Evolutionary conservation across 2,113 vertebrate species (phyloP).

Genomic region (Eubucco bourcierii): DNA sequence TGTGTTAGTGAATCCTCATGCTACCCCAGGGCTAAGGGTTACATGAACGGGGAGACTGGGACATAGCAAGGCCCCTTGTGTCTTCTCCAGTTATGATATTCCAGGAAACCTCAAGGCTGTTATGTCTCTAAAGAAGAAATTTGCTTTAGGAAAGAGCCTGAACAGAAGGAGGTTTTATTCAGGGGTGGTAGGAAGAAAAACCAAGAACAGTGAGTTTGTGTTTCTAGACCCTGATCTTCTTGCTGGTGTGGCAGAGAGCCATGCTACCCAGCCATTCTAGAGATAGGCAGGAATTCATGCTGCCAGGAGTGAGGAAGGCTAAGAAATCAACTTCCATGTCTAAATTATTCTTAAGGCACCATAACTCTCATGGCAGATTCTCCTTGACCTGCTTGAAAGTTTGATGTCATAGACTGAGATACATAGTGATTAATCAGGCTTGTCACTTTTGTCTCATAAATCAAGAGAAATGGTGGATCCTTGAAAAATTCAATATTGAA

Average conservation of each 20-base stretch:
- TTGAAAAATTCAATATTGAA: background rate
- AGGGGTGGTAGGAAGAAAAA: background rate
- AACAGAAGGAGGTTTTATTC: background rate
- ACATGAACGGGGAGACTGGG: background rate
- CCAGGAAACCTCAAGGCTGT: background rate
- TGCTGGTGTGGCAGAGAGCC: background rate
- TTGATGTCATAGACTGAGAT: background rate
- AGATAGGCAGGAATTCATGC: background rate
- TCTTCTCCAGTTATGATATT: background rate
- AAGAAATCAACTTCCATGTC: background rate
- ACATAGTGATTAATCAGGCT: background rate
- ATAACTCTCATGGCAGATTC: background rate
- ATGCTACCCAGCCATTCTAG: background rate
- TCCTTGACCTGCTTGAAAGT: background rate
- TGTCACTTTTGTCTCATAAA: conserved; percentile 5
- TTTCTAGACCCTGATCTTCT: background rate
- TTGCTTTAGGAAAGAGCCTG: background rate
- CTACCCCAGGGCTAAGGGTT: background rate
- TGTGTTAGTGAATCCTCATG: conserved; percentile 25
- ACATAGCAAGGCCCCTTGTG: background rate
- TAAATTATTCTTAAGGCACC: background rate
- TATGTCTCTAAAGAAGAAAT: background rate
- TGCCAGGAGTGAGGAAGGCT: background rate
- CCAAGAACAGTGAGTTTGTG: background rate
- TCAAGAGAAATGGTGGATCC: background rate